Conservation (phyloP, 2,113 vertebrate genomes). For the Clarias macrocephalus region DNA sequence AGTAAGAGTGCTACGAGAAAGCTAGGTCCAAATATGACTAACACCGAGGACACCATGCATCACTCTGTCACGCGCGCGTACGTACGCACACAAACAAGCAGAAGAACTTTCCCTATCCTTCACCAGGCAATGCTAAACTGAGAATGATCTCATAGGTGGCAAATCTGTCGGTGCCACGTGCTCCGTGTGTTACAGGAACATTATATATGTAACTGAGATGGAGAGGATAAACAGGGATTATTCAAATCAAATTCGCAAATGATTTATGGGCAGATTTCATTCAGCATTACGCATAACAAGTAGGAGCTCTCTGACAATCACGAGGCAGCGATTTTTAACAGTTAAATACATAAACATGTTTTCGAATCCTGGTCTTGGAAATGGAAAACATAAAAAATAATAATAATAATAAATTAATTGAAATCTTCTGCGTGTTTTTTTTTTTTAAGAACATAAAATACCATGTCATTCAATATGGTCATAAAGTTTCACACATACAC, state of each 20-base stretch:
- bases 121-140: background rate
- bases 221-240: background rate
- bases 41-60: constrained; percentile 59
- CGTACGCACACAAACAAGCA: background rate
- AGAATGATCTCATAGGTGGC: constrained; percentile 9
- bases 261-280: background rate
- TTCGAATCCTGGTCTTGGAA: background rate
- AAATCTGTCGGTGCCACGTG: background rate
- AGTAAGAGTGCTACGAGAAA: constrained; percentile 63
- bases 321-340: background rate
- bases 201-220: too few species aligned
- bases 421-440: too few species aligned
- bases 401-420: too few species aligned
- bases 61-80: constrained; percentile 58
- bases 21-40: constrained; percentile 66
- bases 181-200: background rate
- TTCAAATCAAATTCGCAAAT: background rate
- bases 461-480: background rate
- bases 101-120: background rate
- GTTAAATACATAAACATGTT: background rate
- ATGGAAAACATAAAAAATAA: background rate
- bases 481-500: background rate
- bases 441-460: background rate
- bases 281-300: background rate
- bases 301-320: background rate